phyloP scores from a whole-genome alignment of 2,113 vertebrate species.

The Perca fluviatilis region DNA sequence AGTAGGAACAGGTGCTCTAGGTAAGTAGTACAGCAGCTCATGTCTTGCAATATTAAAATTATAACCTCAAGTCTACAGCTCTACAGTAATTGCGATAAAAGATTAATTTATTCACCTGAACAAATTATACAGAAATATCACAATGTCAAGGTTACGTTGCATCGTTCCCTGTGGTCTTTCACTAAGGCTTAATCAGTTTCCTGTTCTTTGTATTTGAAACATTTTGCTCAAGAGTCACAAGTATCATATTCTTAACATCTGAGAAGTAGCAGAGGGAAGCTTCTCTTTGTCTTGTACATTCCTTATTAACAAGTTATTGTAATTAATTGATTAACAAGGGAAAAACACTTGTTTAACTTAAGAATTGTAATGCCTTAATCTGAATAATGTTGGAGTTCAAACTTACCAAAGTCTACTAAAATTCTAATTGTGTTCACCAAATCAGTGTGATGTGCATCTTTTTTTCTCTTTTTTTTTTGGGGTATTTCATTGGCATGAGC shows the following conservation, averaged over 20 bases:
- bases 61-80: not conserved
- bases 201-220: not conserved
- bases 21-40: not conserved
- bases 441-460: not conserved
- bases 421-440: not conserved
- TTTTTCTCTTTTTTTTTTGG: no score
- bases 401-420: not conserved
- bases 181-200: not conserved
- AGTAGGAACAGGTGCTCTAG: not conserved
- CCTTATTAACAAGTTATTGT: no score
- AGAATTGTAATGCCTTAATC: not conserved
- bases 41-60: not conserved
- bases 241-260: not conserved
- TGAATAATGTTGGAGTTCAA: not conserved
- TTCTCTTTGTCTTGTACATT: not conserved
- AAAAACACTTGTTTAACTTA: not conserved
- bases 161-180: not conserved
- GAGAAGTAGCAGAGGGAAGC: not conserved
- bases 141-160: not conserved
- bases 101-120: not conserved
- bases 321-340: no score
- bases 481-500: no score
- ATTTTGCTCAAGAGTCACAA: not conserved
- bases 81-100: not conserved
- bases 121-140: conserved; percentile 3